Conservation (phyloP, 2,113 vertebrate species). For the Crotalus helleri region DNA sequence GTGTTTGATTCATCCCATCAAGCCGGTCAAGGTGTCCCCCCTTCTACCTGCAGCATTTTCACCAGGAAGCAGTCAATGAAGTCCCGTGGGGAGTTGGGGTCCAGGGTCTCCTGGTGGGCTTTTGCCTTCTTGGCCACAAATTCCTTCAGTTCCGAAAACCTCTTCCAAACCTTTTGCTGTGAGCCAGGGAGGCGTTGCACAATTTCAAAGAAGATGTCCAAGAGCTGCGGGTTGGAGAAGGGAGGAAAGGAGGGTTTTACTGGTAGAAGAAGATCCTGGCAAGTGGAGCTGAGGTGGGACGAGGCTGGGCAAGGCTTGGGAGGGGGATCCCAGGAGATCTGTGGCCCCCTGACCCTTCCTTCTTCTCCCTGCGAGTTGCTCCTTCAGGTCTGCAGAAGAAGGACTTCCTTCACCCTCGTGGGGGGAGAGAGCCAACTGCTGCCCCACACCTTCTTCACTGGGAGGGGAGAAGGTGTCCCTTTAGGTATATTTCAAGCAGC, state of each 20-base stretch:
- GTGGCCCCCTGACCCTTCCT: neutral
- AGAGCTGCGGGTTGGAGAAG: conserved; percentile 61
- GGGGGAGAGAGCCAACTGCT: neutral
- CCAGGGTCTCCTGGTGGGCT: conserved; percentile 65
- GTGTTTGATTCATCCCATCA: neutral
- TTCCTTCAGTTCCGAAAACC: conserved; percentile 43
- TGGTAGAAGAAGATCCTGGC: neutral
- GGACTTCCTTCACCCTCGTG: neutral
- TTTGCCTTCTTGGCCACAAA: conserved; percentile 64
- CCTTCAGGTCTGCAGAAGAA: neutral
- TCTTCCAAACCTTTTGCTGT: conserved; percentile 58
- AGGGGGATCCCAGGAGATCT: neutral
- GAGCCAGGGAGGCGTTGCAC: conserved; percentile 69
- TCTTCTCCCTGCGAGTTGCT: neutral
- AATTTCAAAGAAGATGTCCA: conserved; percentile 72
- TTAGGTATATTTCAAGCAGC: neutral
- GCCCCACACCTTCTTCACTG: neutral
- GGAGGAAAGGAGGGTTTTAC: neutral
- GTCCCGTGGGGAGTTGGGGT: conserved; percentile 62
- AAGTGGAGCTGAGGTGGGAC: neutral
- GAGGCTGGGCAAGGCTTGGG: neutral
- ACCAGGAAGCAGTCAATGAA: conserved; percentile 76
- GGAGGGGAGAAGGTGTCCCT: neutral
- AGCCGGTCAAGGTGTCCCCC: neutral
- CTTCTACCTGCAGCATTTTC: conserved; percentile 63